phyloP scores from a whole-genome alignment of 1,140 invertebrate species.

The Drosophila novamexicana region DNA sequence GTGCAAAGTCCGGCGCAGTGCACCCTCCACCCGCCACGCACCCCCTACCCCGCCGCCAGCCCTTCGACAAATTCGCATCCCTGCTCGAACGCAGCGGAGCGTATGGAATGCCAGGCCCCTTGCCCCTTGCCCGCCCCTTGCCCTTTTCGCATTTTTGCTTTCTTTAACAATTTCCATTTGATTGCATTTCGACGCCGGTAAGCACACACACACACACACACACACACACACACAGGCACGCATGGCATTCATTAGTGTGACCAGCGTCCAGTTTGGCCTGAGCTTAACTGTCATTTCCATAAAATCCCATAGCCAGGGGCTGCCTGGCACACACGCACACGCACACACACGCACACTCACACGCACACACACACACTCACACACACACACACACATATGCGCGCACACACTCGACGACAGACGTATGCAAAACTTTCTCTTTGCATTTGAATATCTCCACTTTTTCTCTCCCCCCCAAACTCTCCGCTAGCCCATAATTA shows the following conservation, averaged over 20 bases:
- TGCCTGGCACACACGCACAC: background rate
- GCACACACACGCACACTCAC: background rate
- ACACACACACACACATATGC: constrained; percentile 11
- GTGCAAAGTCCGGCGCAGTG: constrained; percentile 53
- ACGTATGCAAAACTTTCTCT: constrained; percentile 77
- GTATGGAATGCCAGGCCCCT: constrained; percentile 21
- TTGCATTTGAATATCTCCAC: constrained; percentile 67
- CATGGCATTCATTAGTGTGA: constrained; percentile 71
- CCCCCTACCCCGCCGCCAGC: background rate
- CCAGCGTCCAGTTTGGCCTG: constrained; percentile 53
- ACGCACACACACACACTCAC: constrained; percentile 11
- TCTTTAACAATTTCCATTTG: constrained; percentile 81
- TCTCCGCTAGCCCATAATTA: constrained; percentile 57
- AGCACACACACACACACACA: constrained; percentile 2
- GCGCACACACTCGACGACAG: constrained; percentile 32
- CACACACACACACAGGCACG: constrained; percentile 5
- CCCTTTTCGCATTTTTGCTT: constrained; percentile 51
- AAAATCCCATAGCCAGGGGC: constrained; percentile 38
- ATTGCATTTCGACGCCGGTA: constrained; percentile 69
- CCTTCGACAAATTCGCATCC: background rate
- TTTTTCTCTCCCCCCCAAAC: constrained; percentile 7
- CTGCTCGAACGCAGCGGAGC: constrained; percentile 42
- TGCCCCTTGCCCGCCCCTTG: background rate
- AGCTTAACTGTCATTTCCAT: constrained; percentile 78
- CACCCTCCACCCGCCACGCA: constrained; percentile 16